Conservation (phyloP, 2,888 invertebrate genomes). For the Coronaproctus castanopsis region DNA sequence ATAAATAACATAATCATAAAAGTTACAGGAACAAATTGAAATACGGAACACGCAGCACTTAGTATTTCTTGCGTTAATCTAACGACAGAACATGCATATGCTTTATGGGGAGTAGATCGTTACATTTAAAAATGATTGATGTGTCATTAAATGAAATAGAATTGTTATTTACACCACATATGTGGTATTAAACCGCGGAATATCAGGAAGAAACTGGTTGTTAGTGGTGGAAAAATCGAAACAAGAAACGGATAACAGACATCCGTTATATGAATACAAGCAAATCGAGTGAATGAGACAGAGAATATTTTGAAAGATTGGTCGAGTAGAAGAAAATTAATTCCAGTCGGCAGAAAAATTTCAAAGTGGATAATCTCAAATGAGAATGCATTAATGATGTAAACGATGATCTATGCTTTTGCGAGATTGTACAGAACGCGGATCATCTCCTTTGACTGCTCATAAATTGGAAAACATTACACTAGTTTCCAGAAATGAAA, state of each 20-base stretch:
- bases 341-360: background rate
- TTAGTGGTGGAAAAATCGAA: background rate
- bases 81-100: no score
- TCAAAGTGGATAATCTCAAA: background rate
- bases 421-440: no score
- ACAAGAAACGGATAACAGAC: background rate
- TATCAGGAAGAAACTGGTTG: background rate
- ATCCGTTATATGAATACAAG: background rate
- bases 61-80: background rate
- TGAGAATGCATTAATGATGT: no score
- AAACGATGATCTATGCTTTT: no score
- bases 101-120: no score
- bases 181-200: no score
- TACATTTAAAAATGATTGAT: no score
- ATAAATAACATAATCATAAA: background rate
- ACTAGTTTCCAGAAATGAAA: no score
- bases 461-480: no score
- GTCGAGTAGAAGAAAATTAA: background rate
- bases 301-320: background rate
- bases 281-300: background rate
- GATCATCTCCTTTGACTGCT: no score
- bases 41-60: background rate
- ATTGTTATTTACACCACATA: no score
- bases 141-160: no score
- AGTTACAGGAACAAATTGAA: background rate